A percentile compares a stretch with the other conserved stretches of the same genome.
phyloP scores from a whole-genome alignment of 2,888 invertebrate genomes.

The Eurytoma adleriae region DNA sequence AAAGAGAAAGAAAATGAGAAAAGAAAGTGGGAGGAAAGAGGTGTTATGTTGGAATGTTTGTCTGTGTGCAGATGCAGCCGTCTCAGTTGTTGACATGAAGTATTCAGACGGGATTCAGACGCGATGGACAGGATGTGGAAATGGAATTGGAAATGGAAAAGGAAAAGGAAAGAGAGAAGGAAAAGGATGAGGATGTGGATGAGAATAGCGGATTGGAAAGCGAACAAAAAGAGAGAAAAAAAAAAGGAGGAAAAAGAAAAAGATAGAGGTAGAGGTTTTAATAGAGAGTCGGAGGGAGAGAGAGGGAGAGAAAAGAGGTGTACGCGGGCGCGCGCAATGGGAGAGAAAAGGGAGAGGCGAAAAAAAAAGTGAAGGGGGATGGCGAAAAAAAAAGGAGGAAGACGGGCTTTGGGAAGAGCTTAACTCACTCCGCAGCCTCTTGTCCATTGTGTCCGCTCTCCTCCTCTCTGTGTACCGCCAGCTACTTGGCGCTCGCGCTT shows the following conservation, averaged over 20 bases:
- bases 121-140: conserved; percentile 52
- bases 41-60: conserved; percentile 77
- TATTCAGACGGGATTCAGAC: conserved; percentile 68
- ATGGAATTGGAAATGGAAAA: conserved; percentile 54
- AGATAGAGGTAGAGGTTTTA: not conserved
- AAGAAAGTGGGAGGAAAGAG: conserved; percentile 64
- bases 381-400: not conserved
- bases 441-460: conserved; percentile 29
- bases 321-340: not conserved
- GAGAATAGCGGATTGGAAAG: not conserved
- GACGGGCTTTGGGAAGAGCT: conserved; percentile 12
- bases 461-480: conserved; percentile 18
- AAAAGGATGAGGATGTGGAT: not conserved
- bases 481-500: not conserved
- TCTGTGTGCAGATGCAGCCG: conserved; percentile 78
- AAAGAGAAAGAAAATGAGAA: conserved; percentile 37
- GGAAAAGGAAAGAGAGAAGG: conserved; percentile 15
- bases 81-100: conserved; percentile 74
- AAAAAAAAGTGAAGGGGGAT: not conserved
- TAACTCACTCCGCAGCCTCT: conserved; percentile 41
- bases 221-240: not conserved
- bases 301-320: conserved; percentile 2
- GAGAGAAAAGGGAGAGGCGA: not conserved
- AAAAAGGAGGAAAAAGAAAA: not conserved
- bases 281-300: not conserved